Conservation (phyloP, 2,888 invertebrate species). For the Spatulosminthurus flaviceps region DNA sequence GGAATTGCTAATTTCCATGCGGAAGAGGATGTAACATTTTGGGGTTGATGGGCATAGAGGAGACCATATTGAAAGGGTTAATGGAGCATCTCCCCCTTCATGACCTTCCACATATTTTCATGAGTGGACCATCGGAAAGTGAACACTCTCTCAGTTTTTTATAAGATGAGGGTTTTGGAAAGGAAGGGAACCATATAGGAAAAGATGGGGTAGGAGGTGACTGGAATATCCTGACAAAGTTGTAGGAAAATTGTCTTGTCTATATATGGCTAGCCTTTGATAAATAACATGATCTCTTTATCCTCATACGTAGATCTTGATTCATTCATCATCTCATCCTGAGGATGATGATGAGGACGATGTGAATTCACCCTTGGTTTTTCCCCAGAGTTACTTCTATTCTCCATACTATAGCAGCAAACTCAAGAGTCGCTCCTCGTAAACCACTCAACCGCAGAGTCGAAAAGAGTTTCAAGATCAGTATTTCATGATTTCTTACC, state of each 20-base stretch:
- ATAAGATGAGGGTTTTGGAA: no score
- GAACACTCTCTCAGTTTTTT: not conserved
- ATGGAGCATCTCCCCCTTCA: not conserved
- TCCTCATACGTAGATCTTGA: not conserved
- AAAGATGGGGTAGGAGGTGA: not conserved
- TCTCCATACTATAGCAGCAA: no score
- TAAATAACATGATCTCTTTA: not conserved
- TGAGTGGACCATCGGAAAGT: not conserved
- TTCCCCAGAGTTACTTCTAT: not conserved
- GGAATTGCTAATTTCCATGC: no score
- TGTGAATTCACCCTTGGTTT: not conserved
- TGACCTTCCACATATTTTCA: not conserved
- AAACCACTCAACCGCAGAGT: conserved; percentile 8
- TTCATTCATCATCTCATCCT: conserved; percentile 13
- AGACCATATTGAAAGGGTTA: not conserved
- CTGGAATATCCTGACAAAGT: not conserved
- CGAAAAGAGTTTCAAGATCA: conserved; percentile 18
- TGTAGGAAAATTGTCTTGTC: not conserved
- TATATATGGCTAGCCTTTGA: not conserved
- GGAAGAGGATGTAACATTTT: no score
- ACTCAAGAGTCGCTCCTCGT: conserved; percentile 6
- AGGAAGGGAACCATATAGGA: not conserved
- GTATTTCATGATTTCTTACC: conserved; percentile 14
- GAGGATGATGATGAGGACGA: not conserved
- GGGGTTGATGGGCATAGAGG: no score